Evolutionary conservation across 2,113 vertebrate species (phyloP).

Genomic region (Chaenogobius annularis): DNA sequence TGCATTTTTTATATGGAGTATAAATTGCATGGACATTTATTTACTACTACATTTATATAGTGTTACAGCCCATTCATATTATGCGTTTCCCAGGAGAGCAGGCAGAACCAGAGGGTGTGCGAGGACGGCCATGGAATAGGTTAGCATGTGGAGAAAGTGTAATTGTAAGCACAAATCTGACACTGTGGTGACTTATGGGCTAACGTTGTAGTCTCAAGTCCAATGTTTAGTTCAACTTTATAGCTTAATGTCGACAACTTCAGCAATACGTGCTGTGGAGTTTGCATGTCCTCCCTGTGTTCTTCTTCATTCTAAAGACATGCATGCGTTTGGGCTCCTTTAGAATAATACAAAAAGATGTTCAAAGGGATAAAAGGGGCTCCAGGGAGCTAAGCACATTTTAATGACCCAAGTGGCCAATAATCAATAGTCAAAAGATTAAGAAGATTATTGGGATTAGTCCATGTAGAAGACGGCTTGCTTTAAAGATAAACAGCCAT

Average conservation of each 20-base stretch:
- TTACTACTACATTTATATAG: conserved; percentile 11
- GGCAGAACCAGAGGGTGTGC: background rate
- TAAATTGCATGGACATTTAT: conserved; percentile 12
- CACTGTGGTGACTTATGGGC: conserved; percentile 1
- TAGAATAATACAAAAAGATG: background rate
- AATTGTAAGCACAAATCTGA: conserved; percentile 10
- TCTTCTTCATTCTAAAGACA: background rate
- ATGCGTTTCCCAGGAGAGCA: background rate
- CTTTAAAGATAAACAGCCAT: background rate
- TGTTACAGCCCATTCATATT: conserved; percentile 8
- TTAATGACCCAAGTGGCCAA: conserved; percentile 32
- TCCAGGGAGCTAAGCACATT: conserved; percentile 19
- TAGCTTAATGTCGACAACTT: background rate
- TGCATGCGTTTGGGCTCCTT: background rate
- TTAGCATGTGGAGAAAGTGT: conserved; percentile 2
- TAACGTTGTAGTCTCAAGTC: background rate
- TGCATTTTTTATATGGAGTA: conserved; percentile 4
- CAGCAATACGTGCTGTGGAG: background rate
- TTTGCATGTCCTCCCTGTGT: background rate
- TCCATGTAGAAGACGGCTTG: conserved; percentile 16
- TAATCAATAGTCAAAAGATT: conserved; percentile 38
- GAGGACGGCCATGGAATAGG: conserved; percentile 13
- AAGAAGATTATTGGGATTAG: conserved; percentile 23
- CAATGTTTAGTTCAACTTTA: background rate
- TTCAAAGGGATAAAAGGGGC: background rate